Evolutionary conservation across 2,797 vertebrate genomes (phyloP).

Genomic region (Gallinago nigripennis): DNA sequence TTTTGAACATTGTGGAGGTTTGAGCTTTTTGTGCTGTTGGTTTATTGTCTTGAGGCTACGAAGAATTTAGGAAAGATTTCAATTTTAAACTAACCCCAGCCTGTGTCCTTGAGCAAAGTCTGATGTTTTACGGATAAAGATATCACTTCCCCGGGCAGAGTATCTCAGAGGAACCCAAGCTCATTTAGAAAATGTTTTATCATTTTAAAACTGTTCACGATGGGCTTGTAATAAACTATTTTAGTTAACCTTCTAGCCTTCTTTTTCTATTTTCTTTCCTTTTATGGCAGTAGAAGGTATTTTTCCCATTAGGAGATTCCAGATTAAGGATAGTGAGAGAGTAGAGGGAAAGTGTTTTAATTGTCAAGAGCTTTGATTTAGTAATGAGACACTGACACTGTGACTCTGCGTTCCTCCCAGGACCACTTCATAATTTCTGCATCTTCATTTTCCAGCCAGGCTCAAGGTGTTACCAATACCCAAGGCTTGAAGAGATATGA

Average conservation of each 20-base stretch:
- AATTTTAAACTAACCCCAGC: neutral
- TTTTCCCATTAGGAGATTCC: neutral
- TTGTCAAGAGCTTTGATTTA: neutral
- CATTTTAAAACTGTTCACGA: neutral
- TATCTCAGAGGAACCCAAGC: neutral
- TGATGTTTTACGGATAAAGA: neutral
- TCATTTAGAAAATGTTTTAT: constrained; percentile 5
- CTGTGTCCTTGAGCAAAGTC: neutral
- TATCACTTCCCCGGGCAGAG: neutral
- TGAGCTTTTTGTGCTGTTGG: neutral
- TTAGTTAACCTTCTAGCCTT: neutral
- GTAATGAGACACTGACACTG: neutral
- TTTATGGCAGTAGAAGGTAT: neutral
- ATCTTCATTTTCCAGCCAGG: neutral
- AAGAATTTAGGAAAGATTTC: neutral
- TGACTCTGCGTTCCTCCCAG: neutral
- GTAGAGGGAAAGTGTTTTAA: neutral
- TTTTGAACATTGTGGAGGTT: neutral
- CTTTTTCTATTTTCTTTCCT: neutral
- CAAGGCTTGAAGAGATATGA: neutral
- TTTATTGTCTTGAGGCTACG: neutral
- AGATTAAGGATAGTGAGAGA: neutral
- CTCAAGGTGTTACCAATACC: neutral
- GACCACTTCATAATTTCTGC: fast-evolving
- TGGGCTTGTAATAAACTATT: neutral